These are phyloP conservation scores for Choreutis nemorana DNA, from an alignment of 2,888 invertebrate genomes.

Conservation along the genomic window DNA sequence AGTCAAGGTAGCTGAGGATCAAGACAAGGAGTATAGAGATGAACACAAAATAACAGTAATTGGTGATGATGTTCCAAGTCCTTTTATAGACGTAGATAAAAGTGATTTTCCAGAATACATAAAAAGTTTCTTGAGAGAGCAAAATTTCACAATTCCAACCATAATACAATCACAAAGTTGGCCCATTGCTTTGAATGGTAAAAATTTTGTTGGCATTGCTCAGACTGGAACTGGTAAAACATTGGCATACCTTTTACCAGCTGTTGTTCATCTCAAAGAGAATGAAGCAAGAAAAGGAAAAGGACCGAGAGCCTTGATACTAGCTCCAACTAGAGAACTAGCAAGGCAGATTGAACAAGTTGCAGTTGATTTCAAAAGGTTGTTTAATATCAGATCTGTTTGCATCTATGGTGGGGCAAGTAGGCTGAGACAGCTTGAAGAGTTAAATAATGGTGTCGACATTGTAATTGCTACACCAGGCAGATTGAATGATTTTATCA, in stretches of 20 bases:
- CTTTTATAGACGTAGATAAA: conserved; percentile 77
- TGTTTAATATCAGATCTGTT: conserved; percentile 75
- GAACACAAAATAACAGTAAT: conserved; percentile 77
- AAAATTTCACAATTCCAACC: conserved; percentile 77
- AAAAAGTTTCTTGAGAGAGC: conserved; percentile 67
- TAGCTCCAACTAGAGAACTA: conserved; percentile 81
- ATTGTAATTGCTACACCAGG: conserved; percentile 91
- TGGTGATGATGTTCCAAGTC: conserved; percentile 75
- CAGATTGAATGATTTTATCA: conserved; percentile 82
- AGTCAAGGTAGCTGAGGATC: conserved; percentile 25
- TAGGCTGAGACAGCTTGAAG: conserved; percentile 70
- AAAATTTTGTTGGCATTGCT: conserved; percentile 86
- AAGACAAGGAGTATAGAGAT: conserved; percentile 68
- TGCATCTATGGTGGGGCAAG: conserved; percentile 91
- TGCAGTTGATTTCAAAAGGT: conserved; percentile 76
- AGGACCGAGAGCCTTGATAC: conserved; percentile 82
- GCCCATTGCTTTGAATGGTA: conserved; percentile 82
- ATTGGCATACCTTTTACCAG: conserved; percentile 79
- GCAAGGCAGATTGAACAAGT: conserved; percentile 84
- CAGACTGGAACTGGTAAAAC: conserved; percentile 85
- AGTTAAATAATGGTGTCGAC: conserved; percentile 77
- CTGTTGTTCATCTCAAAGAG: conserved; percentile 83
- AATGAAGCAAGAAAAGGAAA: conserved; percentile 75
- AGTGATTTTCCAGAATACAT: conserved; percentile 78
- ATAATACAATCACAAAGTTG: conserved; percentile 86